A percentile compares a stretch with the other conserved stretches of the same genome.
These are phyloP conservation scores for Conopomorpha cramerella DNA, from an alignment of 1,140 invertebrate species.

Conservation along the genomic window DNA sequence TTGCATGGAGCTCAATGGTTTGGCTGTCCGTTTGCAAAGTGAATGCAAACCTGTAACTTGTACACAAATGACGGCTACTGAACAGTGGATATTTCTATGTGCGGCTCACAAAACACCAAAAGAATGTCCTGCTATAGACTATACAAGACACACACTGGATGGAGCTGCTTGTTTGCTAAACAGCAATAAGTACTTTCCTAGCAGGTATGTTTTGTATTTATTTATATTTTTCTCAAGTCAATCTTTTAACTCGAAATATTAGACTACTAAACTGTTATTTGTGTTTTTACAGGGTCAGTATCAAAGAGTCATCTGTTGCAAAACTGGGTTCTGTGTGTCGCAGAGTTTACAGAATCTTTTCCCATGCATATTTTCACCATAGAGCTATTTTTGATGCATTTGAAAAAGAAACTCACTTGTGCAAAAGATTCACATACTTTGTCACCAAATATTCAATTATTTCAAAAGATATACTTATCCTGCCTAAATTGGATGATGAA, in stretches of 20 bases:
- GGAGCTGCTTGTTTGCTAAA: conserved; percentile 98
- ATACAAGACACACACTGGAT: conserved; percentile 98
- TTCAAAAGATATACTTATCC: conserved; percentile 97
- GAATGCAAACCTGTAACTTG: conserved; percentile 97
- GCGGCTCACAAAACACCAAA: conserved; percentile 99
- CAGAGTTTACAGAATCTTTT: conserved; percentile 98
- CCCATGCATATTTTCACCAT: conserved; percentile 99
- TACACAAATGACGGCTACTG: conserved; percentile 99
- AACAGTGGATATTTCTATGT: conserved; percentile 99
- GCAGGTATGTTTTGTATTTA: conserved; percentile 70
- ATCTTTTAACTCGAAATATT: background rate
- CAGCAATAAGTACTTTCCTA: conserved; percentile 99
- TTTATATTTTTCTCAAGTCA: conserved; percentile 3
- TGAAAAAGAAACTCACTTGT: conserved; percentile 94
- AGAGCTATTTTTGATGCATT: conserved; percentile 96
- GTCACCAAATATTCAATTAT: conserved; percentile 98
- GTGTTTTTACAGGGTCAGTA: conserved; percentile 83
- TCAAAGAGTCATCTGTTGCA: conserved; percentile 97
- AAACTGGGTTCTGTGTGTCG: conserved; percentile 98
- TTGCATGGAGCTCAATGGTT: conserved; percentile 97
- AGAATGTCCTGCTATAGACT: conserved; percentile 99
- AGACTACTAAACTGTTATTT: background rate
- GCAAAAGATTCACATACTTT: conserved; percentile 96
- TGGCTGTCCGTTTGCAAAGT: conserved; percentile 90
- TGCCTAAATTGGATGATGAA: conserved; percentile 87